Percentiles rank a stretch among this genome's conserved stretches.
Conservation (phyloP, 2,113 vertebrate species). For the Mormyrus iriodes region DNA sequence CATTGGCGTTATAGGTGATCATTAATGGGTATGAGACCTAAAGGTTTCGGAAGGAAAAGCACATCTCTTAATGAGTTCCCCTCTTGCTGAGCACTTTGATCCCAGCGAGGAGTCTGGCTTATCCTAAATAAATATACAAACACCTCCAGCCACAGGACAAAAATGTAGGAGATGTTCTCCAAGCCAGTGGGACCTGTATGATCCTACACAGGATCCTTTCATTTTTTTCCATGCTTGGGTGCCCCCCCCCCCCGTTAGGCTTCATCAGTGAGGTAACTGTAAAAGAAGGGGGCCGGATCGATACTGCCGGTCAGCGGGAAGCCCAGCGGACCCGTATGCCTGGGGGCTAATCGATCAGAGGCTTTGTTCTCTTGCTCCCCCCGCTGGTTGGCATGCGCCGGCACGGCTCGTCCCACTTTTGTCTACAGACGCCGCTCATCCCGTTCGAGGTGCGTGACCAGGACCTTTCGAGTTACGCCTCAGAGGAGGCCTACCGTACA, state of each 20-base stretch:
- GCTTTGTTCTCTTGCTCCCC: constrained; percentile 79
- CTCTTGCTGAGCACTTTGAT: neutral
- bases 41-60: neutral
- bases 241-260: constrained; percentile 59
- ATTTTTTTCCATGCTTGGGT: too few relatives aligned
- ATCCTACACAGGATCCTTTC: constrained; percentile 25
- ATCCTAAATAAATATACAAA: constrained; percentile 10
- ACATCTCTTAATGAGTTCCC: neutral
- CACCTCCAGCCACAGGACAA: neutral
- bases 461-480: constrained; percentile 12
- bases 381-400: constrained; percentile 31
- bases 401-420: constrained; percentile 50
- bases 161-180: constrained; percentile 24
- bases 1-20: neutral
- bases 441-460: constrained; percentile 27
- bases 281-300: constrained; percentile 77
- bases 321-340: constrained; percentile 71
- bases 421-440: constrained; percentile 43
- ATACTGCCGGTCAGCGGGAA: constrained; percentile 83
- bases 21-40: neutral
- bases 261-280: constrained; percentile 85
- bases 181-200: constrained; percentile 27
- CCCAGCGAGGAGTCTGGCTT: neutral
- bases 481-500: neutral
- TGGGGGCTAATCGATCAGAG: constrained; percentile 86